Base-by-base conservation (phyloP, 2,888 invertebrate species). In the Cataglyphis albicans region DNA sequence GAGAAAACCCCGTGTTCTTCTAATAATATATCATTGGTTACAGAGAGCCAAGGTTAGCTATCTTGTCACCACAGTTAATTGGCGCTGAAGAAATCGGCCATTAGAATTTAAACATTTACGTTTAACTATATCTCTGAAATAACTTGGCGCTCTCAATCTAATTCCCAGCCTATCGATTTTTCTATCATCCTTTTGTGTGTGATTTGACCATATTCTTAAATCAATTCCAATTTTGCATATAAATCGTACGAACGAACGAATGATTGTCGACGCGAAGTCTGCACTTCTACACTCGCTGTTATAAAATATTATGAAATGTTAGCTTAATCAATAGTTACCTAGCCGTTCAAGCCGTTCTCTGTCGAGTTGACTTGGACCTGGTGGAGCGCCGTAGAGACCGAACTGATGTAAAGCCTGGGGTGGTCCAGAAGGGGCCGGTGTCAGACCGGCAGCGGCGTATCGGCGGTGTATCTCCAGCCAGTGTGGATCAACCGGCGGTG, bases 381-480 rank as follows among this genome's bases (percentile, higher is more conserved):
- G 97, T 88, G 97, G 96, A 52, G 96, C 96, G 72, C 95, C 95
- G 90, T 97, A 97, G 75, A 97, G 95, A 10, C 97, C 97, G 92
- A 97, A 97, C 92, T 97, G 97, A 90, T 96, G 96, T 59, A 97
- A 95, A 21, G 93, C 94, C 81, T 95, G 95, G 5, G 95, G 95
- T 3, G 96, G 94, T 70, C 95, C 96, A 18, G 95, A 95, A 38
- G 93, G 93, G 74, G 95, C 95, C 2, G 95, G 93, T 0, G 93
- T 93, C 12, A 95, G 90, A 38, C 95, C 93, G 9, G 95, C 93
- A 0, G 94, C 94, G 80, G 94, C 95, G 89, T 96, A 97, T 93
- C 98, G 96, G 93, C 98, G 95, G 93, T 99, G 99, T 94, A 99
- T 97, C 94, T 99, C 99, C 91, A 99, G 95, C 98, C 98, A 97